Percentiles rank a stretch among this genome's conserved stretches.
These are phyloP conservation scores for Parauchenoglanis ngamensis DNA, from an alignment of 2,797 vertebrate species.

Conservation along the genomic window DNA sequence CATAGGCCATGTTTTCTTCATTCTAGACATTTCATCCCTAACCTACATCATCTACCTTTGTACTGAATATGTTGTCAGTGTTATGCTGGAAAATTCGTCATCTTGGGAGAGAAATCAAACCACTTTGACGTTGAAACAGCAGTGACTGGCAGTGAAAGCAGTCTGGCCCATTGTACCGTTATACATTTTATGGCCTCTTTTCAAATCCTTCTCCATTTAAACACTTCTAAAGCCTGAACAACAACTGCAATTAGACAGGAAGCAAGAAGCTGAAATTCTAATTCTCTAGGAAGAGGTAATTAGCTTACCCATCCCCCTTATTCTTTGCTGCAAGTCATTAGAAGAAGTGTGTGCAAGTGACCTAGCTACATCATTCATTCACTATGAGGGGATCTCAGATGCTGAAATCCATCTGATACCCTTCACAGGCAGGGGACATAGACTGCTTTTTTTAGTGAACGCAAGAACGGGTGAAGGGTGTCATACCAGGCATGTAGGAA, in stretches of 20 bases:
- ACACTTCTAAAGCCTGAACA: conserved; percentile 45
- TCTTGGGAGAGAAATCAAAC: neutral
- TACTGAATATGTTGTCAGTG: neutral
- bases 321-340: conserved; percentile 14
- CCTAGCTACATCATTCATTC: conserved; percentile 20
- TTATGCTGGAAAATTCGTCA: neutral
- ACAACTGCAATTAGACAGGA: conserved; percentile 48
- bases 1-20: neutral
- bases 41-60: neutral
- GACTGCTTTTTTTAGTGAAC: conserved; percentile 50
- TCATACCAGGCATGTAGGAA: conserved; percentile 18
- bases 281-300: conserved; percentile 28
- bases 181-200: conserved; percentile 38
- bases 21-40: neutral
- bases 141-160: neutral
- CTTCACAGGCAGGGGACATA: conserved; percentile 14
- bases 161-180: conserved; percentile 4
- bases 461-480: conserved; percentile 36
- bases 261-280: conserved; percentile 27
- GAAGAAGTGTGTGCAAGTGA: conserved; percentile 1
- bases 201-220: conserved; percentile 36
- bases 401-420: conserved; percentile 49
- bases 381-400: conserved; percentile 22
- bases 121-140: conserved; percentile 4
- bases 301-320: neutral